phyloP scores from a whole-genome alignment of 64 coral and sea anemone genomes.

The Actinia tenebrosa region DNA sequence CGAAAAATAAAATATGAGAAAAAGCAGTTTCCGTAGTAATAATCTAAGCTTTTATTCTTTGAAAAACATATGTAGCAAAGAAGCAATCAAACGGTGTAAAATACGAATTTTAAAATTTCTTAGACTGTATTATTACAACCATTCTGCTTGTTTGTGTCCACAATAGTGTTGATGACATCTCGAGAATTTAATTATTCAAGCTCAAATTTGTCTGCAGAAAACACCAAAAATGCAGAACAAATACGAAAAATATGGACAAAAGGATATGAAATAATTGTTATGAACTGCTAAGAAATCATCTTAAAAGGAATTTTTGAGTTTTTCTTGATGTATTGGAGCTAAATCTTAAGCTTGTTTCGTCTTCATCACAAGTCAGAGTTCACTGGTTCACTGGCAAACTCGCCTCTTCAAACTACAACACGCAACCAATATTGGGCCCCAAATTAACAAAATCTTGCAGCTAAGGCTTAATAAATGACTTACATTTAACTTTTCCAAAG shows the following conservation, averaged over 20 bases:
- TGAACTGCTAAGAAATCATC: not conserved
- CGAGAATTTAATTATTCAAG: not conserved
- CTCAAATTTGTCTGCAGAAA: not conserved
- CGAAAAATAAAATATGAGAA: no score
- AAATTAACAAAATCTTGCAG: not conserved
- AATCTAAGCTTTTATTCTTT: not conserved
- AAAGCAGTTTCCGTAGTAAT: no score
- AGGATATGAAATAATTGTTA: not conserved
- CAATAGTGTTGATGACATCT: not conserved
- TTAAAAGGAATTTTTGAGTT: not conserved
- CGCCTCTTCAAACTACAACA: not conserved
- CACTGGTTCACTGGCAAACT: not conserved
- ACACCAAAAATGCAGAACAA: not conserved
- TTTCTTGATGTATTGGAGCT: not conserved
- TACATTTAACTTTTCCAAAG: conserved; percentile 99
- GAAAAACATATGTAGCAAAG: not conserved
- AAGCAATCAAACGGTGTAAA: no score
- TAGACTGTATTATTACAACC: no score
- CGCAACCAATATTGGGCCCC: not conserved
- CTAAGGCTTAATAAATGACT: conserved; percentile 15
- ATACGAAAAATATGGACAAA: not conserved
- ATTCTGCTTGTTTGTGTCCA: no score
- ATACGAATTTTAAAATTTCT: no score
- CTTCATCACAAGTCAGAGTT: not conserved
- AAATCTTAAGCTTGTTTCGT: not conserved